phyloP scores from a whole-genome alignment of 2,888 invertebrate species.

The Plebejus anna region DNA sequence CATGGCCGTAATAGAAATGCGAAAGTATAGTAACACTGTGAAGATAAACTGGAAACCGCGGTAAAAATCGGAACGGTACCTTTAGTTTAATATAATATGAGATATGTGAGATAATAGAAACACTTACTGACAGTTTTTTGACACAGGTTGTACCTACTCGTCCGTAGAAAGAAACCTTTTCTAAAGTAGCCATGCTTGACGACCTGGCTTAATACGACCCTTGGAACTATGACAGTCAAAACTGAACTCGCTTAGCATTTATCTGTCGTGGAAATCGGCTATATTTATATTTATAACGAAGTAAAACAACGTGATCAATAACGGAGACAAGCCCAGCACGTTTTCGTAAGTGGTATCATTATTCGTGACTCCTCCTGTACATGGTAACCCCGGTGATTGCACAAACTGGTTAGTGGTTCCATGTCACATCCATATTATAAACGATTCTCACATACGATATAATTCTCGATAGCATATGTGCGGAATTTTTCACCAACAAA shows the following conservation, averaged over 20 bases:
- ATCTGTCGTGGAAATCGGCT: background rate
- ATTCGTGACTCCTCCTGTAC: conserved; percentile 54
- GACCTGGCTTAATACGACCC: background rate
- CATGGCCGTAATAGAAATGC: too few relatives aligned
- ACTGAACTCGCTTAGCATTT: background rate
- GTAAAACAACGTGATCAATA: conserved; percentile 67
- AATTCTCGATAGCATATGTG: conserved; percentile 27
- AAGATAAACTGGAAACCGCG: too few relatives aligned
- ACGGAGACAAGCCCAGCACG: conserved; percentile 55
- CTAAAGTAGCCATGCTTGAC: background rate
- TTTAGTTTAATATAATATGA: too few relatives aligned
- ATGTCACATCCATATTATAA: conserved; percentile 49
- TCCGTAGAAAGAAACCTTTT: background rate
- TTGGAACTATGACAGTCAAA: background rate
- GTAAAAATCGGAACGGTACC: too few relatives aligned
- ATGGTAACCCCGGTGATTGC: conserved; percentile 47
- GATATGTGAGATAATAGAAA: too few relatives aligned
- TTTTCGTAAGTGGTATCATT: conserved; percentile 62
- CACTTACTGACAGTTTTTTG: too few relatives aligned
- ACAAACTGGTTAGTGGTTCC: conserved; percentile 60
- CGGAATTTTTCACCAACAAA: background rate
- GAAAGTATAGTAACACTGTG: too few relatives aligned
- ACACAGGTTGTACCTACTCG: too few relatives aligned
- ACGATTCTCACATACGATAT: conserved; percentile 55
- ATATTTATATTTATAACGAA: conserved; percentile 34